Base-by-base conservation (phyloP, 2,797 vertebrate genomes). In the Hydrolagus colliei region DNA sequence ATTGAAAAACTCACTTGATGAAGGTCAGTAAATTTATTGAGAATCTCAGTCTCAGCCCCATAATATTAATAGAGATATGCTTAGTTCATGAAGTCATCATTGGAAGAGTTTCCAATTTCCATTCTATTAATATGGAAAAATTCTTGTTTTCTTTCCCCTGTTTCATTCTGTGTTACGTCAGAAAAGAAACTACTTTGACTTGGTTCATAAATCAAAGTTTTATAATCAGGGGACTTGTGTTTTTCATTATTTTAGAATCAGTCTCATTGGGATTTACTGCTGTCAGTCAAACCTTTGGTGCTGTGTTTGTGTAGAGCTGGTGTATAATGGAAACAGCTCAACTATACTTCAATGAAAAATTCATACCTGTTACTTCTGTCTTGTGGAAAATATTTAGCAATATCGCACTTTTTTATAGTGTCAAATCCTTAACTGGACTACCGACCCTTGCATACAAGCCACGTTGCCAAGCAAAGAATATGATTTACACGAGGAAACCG, bases 151-250 rank as follows among this genome's bases (percentile, higher is more conserved):
- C 12, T 20, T 77, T n/a, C 61, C n/a, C 8, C 27, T 27, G 62
- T 63, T 27, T 20, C 20, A 78, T 79, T 65, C 16, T 14, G 11
- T 12, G 1, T 10, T 52, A 52, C 41, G 41, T 27, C 59, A 63
- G 59, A 62, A 63, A 62, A 79, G 59, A 63, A 79, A 6, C 22
- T n/a, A 62, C 22, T 22, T 79, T 27, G 61, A 79, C 12, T 75
- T 52, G 11, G 9, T 78, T 18, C 76, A 78, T 78, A 62, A 78
- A 62, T 78, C 20, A 78, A 62, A 10, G 18, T 78, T 78, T 78
- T 61, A 22, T 20, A 62, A 6, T 77, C 22, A 4, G 76, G 74
- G 16, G 41, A 59, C 41, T 14, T 16, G 12, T 2, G 0, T 32
- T 22, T 79, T 65, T 9, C 13, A 14, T 13, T 22, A 65, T 65